These are phyloP conservation scores for Stichodactyla mertensii DNA, from an alignment of 64 coral and sea anemone genomes.

Conservation along the genomic window DNA sequence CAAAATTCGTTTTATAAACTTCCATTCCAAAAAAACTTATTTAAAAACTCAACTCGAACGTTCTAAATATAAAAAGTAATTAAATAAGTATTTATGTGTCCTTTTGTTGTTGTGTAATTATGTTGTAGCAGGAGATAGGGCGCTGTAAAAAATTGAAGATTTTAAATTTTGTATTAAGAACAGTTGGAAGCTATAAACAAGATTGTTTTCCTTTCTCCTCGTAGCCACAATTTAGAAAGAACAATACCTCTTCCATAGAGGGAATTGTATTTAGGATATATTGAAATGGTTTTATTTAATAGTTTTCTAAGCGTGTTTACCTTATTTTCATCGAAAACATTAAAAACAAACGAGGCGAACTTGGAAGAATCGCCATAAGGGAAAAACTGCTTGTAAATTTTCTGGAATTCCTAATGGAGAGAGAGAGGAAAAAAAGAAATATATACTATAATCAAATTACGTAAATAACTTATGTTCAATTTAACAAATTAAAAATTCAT, in stretches of 20 bases:
- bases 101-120: background rate
- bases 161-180: background rate
- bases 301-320: background rate
- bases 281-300: background rate
- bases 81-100: background rate
- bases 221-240: background rate
- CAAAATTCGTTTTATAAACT: background rate
- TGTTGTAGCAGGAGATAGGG: background rate
- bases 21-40: background rate
- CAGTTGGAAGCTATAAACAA: constrained; percentile 1
- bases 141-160: background rate
- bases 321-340: constrained; percentile 99
- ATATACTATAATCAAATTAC: background rate
- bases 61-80: background rate
- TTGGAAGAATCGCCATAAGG: constrained; percentile 88
- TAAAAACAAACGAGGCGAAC: constrained; percentile 97
- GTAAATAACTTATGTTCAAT: background rate
- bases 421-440: background rate
- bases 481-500: background rate
- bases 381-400: constrained; percentile 98
- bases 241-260: background rate
- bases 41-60: background rate
- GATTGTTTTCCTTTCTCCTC: background rate
- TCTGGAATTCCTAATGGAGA: constrained; percentile 77
- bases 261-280: too few relatives aligned